Conservation (phyloP, 2,113 vertebrate genomes). For the Carassius gibelio region DNA sequence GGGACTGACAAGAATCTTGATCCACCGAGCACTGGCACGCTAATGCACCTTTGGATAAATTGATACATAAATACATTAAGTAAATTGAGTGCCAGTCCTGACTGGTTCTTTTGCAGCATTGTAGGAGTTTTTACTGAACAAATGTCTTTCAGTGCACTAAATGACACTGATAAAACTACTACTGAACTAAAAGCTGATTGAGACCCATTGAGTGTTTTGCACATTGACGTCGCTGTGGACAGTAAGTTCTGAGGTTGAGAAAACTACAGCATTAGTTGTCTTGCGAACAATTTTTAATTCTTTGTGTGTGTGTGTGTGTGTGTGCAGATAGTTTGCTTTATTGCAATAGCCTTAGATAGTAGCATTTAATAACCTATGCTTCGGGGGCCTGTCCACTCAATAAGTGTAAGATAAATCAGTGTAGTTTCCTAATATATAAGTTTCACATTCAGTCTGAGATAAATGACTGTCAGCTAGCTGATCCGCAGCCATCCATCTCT, state of each 20-base stretch:
- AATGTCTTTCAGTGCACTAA: neutral
- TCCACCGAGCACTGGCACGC: neutral
- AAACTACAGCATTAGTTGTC: neutral
- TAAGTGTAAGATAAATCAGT: neutral
- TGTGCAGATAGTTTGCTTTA: neutral
- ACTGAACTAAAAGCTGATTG: neutral
- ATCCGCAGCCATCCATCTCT: conserved; percentile 15
- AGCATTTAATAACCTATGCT: conserved; percentile 7
- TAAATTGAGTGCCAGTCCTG: neutral
- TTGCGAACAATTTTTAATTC: too few species aligned
- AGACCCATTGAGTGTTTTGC: neutral
- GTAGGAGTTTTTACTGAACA: too few species aligned
- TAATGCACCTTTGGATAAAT: neutral
- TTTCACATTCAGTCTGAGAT: conserved; percentile 22
- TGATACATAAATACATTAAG: neutral
- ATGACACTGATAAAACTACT: neutral
- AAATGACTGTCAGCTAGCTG: conserved; percentile 15
- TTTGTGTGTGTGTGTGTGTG: too few species aligned
- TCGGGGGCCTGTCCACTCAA: neutral
- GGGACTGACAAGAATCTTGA: neutral
- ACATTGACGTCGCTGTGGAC: neutral
- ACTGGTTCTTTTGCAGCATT: neutral
- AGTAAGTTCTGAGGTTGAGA: neutral
- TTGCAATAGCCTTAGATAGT: neutral
- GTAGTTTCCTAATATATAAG: conserved; percentile 11